phyloP scores from a whole-genome alignment of 2,797 vertebrate species.

The Dallia pectoralis region DNA sequence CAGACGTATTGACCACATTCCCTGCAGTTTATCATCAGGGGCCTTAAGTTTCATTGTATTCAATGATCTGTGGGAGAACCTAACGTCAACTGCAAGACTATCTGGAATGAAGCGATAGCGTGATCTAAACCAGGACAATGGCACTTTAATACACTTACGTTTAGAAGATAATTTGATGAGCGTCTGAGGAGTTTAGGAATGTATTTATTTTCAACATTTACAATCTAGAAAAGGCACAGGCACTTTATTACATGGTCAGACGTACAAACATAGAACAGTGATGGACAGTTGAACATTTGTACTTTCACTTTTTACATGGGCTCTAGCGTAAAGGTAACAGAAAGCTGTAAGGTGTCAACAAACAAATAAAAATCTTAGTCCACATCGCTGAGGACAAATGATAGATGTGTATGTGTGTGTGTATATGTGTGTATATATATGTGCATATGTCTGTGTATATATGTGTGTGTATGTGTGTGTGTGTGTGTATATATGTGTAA shows the following conservation, averaged over 20 bases:
- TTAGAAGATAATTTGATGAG: background rate
- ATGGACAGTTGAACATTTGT: background rate
- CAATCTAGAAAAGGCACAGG: too few species aligned
- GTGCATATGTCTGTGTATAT: too few species aligned
- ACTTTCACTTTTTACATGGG: background rate
- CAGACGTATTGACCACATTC: slow-evolving; percentile 1
- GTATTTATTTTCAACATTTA: slow-evolving; percentile 10
- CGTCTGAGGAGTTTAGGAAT: background rate
- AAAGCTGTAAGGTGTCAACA: background rate
- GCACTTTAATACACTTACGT: background rate
- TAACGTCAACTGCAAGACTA: background rate
- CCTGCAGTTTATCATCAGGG: slow-evolving; percentile 22
- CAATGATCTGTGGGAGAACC: slow-evolving; percentile 21
- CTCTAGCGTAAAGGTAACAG: background rate
- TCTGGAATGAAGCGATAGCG: background rate
- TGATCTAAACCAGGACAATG: background rate
- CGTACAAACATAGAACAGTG: background rate
- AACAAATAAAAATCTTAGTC: background rate
- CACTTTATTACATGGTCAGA: background rate
- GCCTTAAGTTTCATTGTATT: background rate
- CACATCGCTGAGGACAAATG: background rate
- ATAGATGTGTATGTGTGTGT: too few species aligned
- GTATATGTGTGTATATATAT: too few species aligned
- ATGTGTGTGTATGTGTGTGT: too few species aligned
- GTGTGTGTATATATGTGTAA: too few species aligned